Evolutionary conservation across 2,888 invertebrate species (phyloP).

Genomic region (Atherix ibis): DNA sequence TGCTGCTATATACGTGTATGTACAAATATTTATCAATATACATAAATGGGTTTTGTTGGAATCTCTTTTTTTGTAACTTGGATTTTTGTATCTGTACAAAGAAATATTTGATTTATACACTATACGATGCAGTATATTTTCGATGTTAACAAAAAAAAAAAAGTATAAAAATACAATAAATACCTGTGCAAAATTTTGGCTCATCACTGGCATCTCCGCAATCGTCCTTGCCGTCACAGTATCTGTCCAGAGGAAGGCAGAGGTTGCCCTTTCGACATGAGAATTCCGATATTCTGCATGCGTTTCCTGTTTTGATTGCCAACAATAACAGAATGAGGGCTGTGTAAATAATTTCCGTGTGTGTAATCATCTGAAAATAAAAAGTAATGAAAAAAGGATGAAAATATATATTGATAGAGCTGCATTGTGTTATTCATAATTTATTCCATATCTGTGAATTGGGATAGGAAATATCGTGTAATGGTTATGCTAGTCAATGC

Average conservation of each 20-base stretch:
- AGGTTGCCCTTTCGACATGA: constrained; percentile 49
- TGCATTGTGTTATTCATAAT: no score
- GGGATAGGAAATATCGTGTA: no score
- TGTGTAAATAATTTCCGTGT: constrained; percentile 22
- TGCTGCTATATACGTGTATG: no score
- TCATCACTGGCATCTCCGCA: constrained; percentile 78
- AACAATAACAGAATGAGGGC: constrained; percentile 26
- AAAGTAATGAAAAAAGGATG: constrained; percentile 7
- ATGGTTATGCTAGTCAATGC: no score
- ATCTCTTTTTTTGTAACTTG: no score
- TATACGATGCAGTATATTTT: no score
- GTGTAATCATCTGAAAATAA: constrained; percentile 20
- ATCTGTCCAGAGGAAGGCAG: constrained; percentile 71
- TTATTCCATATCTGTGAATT: no score
- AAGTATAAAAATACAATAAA: constrained; percentile 11
- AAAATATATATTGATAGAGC: no score
- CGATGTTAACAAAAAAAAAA: neutral
- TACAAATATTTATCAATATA: no score
- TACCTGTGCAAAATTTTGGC: constrained; percentile 61
- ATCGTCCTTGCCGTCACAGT: constrained; percentile 71
- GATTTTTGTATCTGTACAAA: no score
- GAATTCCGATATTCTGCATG: constrained; percentile 65
- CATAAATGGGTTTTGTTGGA: no score
- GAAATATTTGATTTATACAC: no score
- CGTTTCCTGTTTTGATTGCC: constrained; percentile 27